Conservation (phyloP, 2,888 invertebrate species). For the Balanococcus diminutus region DNA sequence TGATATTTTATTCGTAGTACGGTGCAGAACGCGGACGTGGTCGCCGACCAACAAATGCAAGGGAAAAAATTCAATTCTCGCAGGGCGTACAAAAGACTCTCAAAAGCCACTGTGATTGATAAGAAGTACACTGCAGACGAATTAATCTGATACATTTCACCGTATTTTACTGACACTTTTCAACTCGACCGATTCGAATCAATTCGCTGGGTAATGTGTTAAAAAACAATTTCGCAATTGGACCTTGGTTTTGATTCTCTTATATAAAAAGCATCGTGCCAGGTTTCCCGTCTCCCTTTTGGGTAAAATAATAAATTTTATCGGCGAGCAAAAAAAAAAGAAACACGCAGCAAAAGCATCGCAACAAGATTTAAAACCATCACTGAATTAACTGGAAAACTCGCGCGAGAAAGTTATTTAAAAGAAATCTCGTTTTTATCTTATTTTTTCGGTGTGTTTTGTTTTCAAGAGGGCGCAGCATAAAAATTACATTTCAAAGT, state of each 20-base stretch:
- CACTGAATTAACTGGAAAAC: conserved; percentile 40
- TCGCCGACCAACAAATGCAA: neutral
- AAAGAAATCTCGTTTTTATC: conserved; percentile 40
- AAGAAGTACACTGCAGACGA: neutral
- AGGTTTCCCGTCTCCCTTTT: neutral
- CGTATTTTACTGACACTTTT: conserved; percentile 24
- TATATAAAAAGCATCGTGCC: neutral
- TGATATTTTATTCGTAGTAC: neutral
- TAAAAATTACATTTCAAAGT: conserved; percentile 38
- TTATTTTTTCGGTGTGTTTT: neutral
- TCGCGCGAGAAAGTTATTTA: conserved; percentile 31
- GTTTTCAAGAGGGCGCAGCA: neutral
- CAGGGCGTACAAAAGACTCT: neutral
- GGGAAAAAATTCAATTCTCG: conserved; percentile 33
- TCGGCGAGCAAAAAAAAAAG: neutral
- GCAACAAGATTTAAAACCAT: conserved; percentile 37
- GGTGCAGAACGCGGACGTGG: neutral
- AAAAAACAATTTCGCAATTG: conserved; percentile 22
- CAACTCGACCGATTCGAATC: conserved; percentile 34
- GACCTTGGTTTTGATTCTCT: neutral
- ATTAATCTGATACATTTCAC: conserved; percentile 16
- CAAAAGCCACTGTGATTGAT: neutral
- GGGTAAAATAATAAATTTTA: conserved; percentile 13
- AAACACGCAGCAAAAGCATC: neutral
- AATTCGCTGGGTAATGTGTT: conserved; percentile 13